phyloP scores from a whole-genome alignment of 1,140 invertebrate genomes.

The Aphelinus certus region DNA sequence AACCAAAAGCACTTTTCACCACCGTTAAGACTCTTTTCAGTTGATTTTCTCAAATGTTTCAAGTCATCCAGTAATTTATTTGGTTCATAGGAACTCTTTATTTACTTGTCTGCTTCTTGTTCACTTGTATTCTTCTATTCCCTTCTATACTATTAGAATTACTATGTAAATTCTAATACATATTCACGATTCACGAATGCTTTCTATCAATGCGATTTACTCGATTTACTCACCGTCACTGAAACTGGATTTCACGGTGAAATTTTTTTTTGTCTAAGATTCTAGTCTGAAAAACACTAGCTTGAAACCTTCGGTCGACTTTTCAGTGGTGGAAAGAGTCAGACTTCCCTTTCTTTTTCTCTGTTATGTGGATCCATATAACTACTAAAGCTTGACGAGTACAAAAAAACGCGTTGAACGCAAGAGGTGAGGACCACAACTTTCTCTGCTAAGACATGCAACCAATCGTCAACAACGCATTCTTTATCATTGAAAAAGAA shows the following conservation, averaged over 20 bases:
- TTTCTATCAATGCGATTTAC: too few relatives aligned
- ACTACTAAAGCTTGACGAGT: too few relatives aligned
- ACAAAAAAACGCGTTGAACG: neutral
- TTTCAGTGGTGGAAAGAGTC: too few relatives aligned
- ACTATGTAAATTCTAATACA: neutral
- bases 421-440: neutral
- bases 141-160: neutral
- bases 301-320: too few relatives aligned
- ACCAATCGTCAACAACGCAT: neutral
- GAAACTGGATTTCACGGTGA: too few relatives aligned
- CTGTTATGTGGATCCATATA: too few relatives aligned
- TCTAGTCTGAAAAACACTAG: too few relatives aligned
- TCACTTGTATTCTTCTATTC: neutral
- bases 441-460: neutral
- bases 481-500: neutral
- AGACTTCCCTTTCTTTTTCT: too few relatives aligned
- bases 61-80: constrained; percentile 12
- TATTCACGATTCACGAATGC: neutral
- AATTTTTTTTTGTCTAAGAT: too few relatives aligned
- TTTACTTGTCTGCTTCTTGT: neutral
- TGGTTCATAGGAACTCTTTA: neutral
- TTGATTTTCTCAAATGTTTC: constrained; percentile 12
- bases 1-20: too few relatives aligned
- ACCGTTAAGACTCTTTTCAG: too few relatives aligned
- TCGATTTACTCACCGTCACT: too few relatives aligned